Conservation (phyloP, 1,140 invertebrate species). For the Popillia japonica region DNA sequence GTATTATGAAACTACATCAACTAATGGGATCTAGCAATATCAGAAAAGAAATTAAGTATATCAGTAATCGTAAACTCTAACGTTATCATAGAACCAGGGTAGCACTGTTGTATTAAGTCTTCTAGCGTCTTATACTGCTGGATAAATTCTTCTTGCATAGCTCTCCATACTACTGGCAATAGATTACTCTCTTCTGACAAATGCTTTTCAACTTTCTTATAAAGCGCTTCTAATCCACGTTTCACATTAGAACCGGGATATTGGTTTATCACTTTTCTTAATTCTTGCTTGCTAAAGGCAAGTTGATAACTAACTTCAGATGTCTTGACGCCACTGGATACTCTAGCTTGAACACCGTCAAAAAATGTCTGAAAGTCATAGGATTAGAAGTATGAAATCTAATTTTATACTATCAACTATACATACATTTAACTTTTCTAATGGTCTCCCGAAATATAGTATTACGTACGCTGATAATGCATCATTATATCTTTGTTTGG, state of each 20-base stretch:
- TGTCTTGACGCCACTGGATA: conserved; percentile 92
- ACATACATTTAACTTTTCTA: conserved; percentile 94
- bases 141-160: conserved; percentile 99
- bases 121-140: conserved; percentile 95
- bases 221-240: conserved; percentile 93
- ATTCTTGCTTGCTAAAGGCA: conserved; percentile 96
- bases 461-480: conserved; percentile 92
- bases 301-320: conserved; percentile 98
- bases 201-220: conserved; percentile 98
- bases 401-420: conserved; percentile 8
- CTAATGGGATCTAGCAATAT: conserved; percentile 96
- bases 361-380: conserved; percentile 84
- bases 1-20: not conserved
- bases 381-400: conserved; percentile 39
- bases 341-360: conserved; percentile 91
- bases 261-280: conserved; percentile 93
- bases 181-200: conserved; percentile 94
- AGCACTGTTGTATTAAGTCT: conserved; percentile 93
- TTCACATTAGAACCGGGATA: conserved; percentile 93
- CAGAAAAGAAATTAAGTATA: conserved; percentile 96
- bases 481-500: conserved; percentile 90
- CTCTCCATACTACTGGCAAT: conserved; percentile 96
- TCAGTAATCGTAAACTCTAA: conserved; percentile 97
- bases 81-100: conserved; percentile 93
- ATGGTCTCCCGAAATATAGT: conserved; percentile 91